Evolutionary conservation across 2,113 vertebrate species (phyloP).

Genomic region (Choloepus hoffmanni): DNA sequence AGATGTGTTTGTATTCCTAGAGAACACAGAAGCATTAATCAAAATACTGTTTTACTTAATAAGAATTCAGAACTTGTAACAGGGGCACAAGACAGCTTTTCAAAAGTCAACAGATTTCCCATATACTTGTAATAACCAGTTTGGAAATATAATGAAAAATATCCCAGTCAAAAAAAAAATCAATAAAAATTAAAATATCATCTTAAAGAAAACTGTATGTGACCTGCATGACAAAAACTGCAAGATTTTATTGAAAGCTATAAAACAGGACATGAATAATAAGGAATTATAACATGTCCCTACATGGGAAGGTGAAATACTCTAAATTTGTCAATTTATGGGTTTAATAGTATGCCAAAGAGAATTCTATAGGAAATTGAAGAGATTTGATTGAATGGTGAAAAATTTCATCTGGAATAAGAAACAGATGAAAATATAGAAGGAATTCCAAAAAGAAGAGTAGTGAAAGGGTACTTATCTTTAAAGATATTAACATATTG

Average conservation of each 20-base stretch:
- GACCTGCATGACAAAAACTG: slow-evolving; percentile 57
- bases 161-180: slow-evolving; percentile 60
- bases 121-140: slow-evolving; percentile 55
- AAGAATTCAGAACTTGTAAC: slow-evolving; percentile 61
- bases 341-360: slow-evolving; percentile 41
- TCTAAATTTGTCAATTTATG: slow-evolving; percentile 44
- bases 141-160: slow-evolving; percentile 70
- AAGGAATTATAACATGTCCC: slow-evolving; percentile 45
- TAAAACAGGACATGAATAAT: slow-evolving; percentile 68
- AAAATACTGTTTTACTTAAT: slow-evolving; percentile 49
- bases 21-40: not conserved
- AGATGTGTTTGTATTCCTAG: slow-evolving; percentile 37
- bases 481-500: slow-evolving; percentile 20
- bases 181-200: slow-evolving; percentile 75
- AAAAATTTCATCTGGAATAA: slow-evolving; percentile 65
- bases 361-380: slow-evolving; percentile 53
- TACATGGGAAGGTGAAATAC: slow-evolving; percentile 28
- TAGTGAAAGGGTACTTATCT: slow-evolving; percentile 5
- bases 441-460: slow-evolving; percentile 27
- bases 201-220: slow-evolving; percentile 68
- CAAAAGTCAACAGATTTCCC: slow-evolving; percentile 66
- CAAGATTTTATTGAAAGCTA: slow-evolving; percentile 45
- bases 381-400: slow-evolving; percentile 21
- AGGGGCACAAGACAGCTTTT: slow-evolving; percentile 45
- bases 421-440: slow-evolving; percentile 66